Conservation (phyloP, 2,888 invertebrate species). For the Uloborus plumipes region DNA sequence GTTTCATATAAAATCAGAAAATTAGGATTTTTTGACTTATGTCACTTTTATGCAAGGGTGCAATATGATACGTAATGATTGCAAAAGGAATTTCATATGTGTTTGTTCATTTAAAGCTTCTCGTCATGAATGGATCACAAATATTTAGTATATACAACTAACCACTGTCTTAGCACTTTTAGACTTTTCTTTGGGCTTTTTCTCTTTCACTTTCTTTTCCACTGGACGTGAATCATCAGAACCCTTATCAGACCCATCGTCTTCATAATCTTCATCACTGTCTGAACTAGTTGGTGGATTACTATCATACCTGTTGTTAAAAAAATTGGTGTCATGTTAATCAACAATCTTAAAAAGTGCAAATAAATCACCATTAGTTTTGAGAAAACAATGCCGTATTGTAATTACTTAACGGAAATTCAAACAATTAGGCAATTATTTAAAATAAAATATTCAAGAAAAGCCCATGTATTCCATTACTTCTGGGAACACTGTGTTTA, state of each 20-base stretch:
- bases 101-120: too few relatives aligned
- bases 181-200: conserved; percentile 67
- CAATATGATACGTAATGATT: too few relatives aligned
- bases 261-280: conserved; percentile 70
- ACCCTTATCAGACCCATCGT: conserved; percentile 67
- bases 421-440: too few relatives aligned
- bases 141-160: conserved; percentile 6
- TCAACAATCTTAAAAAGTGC: background rate
- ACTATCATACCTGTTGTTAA: conserved; percentile 78
- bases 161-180: conserved; percentile 69
- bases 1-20: too few relatives aligned
- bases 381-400: background rate
- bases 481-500: too few relatives aligned
- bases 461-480: too few relatives aligned
- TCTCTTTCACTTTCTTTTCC: conserved; percentile 69
- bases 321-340: background rate
- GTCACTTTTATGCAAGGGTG: too few relatives aligned
- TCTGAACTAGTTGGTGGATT: conserved; percentile 74
- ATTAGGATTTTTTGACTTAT: too few relatives aligned
- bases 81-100: too few relatives aligned
- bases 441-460: too few relatives aligned
- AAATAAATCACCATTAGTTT: background rate
- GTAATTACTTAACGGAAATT: too few relatives aligned
- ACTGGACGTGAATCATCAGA: conserved; percentile 74
- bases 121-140: too few relatives aligned